Base-by-base conservation (phyloP, 53 echinoderm and acorn worm genomes). In the Holothuria scabra region DNA sequence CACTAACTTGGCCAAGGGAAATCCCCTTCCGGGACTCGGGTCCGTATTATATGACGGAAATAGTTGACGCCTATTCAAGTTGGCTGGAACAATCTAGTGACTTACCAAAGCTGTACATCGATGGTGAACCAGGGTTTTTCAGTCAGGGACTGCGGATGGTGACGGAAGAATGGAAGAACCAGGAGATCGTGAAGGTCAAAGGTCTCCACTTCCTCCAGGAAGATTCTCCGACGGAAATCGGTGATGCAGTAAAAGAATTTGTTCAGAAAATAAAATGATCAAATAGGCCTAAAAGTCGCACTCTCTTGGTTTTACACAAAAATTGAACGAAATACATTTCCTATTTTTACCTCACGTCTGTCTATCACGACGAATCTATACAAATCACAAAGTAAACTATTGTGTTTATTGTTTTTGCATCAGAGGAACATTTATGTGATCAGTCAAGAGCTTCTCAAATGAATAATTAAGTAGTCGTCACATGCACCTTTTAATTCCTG, bases 131-230 rank as follows among this genome's bases (percentile, higher is more conserved):
- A 28, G 88, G 88, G 16, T 84, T 84, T 22, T 83, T 88, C 19
- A 84, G 83, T 26, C n/a, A 30, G 37, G 69, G 56, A 10, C 59
- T 84, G 33, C 68, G 84, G 31, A 28, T 31, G 8, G 49, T 74
- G 8, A 88, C 82, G 1, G 57, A 74, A 9, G 34, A 66, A 21
- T 88, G 76, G 83, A 62, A 84, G 32, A 88, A 88, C 46, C 88
- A 88, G 28, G 56, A 61, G 70, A 83, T 61, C 7, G 88, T 72
- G 6, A 75, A 64, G 37, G 72, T 68, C 21, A 84, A 71, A 74
- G 88, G 88, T 62, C 71, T 88, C 32, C 88, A 88, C 60, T 88
- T 88, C 66, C 29, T 88, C 5, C 88, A 88, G 38, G 88, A 88
- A 41, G 88, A 88, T 65, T 88, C 88, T 14, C 88, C 88, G 19